Evolutionary conservation across 2,113 vertebrate species (phyloP), one percentile per base, ranked within the genome.

Genomic region (Nettapus auritus): DNA sequence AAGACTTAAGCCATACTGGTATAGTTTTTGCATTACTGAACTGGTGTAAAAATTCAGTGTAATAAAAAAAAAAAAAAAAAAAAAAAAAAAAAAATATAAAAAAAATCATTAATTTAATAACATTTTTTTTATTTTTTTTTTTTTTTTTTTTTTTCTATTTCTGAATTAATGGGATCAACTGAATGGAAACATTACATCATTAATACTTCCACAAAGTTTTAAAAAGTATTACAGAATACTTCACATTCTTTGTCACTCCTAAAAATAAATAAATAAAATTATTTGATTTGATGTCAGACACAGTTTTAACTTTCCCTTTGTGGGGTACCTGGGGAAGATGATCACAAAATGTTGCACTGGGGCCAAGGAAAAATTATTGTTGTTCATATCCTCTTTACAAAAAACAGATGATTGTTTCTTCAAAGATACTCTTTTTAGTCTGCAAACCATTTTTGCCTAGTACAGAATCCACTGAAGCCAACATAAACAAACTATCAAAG

Each of bases 401-500:
- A 75, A 76, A 0, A 80, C 16, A 82, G 3, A 57, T 83, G 55
- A 73, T 85, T 86, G 22, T 88, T 91, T 55, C 18, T 83, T 87
- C 42, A 63, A 70, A 82, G 34, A 46, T 42, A 74, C 4, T 92
- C 10, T 53, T 78, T 64, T 83, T 26, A 79, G n/a, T 63, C 66
- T 86, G 23, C 63, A 81, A 91, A 60, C 71, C 62, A 78, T 86
- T 93, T 52, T 95, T 93, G 89, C 89, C 16, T 70, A 74, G 29
- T 71, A 52, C 8, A 91, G 88, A 86, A 18, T 53, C 57, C 62
- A 55, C 52, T 59, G 75, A 94, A 93, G 48, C 57, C 23, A 63
- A 34, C 9, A 62, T 13, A 76, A 75, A 82, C 19, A 84, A 20
- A 2, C 2, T 69, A 10, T 82, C 62, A 53, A 38, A 79, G 34